A percentile compares a stretch with the other conserved stretches of the same genome.
These are phyloP conservation scores for Tenualosa ilisha DNA, from an alignment of 2,797 vertebrate genomes.

Conservation along the genomic window DNA sequence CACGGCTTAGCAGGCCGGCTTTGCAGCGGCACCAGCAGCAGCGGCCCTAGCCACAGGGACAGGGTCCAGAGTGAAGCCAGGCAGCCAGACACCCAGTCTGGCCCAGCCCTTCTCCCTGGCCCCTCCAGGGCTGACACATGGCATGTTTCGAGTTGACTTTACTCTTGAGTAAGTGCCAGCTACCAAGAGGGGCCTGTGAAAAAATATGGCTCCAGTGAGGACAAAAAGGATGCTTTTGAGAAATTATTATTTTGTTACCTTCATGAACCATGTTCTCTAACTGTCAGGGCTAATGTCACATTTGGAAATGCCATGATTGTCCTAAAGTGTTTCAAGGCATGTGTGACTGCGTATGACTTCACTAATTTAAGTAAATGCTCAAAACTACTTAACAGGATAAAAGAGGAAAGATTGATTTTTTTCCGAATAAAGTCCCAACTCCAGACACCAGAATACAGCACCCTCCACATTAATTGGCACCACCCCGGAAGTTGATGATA, in stretches of 20 bases:
- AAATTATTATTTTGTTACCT: not conserved
- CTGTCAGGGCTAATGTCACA: no score
- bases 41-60: not conserved
- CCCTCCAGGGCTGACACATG: not conserved
- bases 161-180: not conserved
- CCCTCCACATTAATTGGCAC: no score
- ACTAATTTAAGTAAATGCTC: no score
- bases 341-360: no score
- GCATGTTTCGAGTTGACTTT: not conserved
- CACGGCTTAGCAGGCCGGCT: conserved; percentile 28
- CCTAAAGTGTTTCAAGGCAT: no score
- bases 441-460: no score
- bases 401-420: no score
- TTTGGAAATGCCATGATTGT: no score
- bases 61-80: not conserved
- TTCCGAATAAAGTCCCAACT: no score
- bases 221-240: no score
- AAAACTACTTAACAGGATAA: no score
- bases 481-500: no score
- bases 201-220: not conserved
- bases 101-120: not conserved
- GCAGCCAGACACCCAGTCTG: not conserved
- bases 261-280: not conserved
- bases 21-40: not conserved
- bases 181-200: not conserved